phyloP scores from a whole-genome alignment of 2,113 vertebrate species.

The Pseudolaguvia tuberculata region DNA sequence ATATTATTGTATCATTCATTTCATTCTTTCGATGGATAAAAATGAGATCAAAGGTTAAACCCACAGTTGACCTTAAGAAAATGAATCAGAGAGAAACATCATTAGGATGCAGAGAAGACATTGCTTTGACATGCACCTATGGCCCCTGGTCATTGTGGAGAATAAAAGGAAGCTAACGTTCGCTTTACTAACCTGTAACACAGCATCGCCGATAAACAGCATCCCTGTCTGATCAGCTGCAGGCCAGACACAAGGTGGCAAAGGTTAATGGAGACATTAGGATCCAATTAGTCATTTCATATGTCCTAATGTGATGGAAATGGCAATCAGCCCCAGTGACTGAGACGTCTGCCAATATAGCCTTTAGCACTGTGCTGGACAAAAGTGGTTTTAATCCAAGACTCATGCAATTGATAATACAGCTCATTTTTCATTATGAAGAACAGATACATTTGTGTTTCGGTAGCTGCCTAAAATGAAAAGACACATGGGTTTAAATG shows the following conservation, averaged over 20 bases:
- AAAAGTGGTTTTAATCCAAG: conserved; percentile 48
- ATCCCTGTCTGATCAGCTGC: conserved; percentile 88
- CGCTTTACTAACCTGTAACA: conserved; percentile 81
- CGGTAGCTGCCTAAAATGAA: conserved; percentile 42
- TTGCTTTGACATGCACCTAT: conserved; percentile 32
- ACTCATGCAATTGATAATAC: conserved; percentile 55
- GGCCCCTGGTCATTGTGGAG: conserved; percentile 40
- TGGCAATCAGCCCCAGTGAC: conserved; percentile 51
- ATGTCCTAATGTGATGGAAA: conserved; percentile 55
- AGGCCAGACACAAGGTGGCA: conserved; percentile 59
- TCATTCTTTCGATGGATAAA: conserved; percentile 27
- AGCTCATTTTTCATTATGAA: conserved; percentile 49
- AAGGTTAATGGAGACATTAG: conserved; percentile 70
- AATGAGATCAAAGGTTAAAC: conserved; percentile 47
- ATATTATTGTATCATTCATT: conserved; percentile 32
- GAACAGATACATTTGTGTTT: conserved; percentile 48
- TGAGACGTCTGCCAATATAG: conserved; percentile 51
- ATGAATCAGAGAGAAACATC: conserved; percentile 34
- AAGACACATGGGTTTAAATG: conserved; percentile 35
- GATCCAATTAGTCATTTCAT: conserved; percentile 62
- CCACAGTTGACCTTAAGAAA: conserved; percentile 37
- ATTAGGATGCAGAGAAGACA: conserved; percentile 46
- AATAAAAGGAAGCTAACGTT: conserved; percentile 35
- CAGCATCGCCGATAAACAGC: conserved; percentile 88
- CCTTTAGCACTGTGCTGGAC: conserved; percentile 44